A percentile compares a stretch with the other conserved stretches of the same genome.
Evolutionary conservation across 1,140 invertebrate species (phyloP).

Genomic region (Drosophila pruinosa): DNA sequence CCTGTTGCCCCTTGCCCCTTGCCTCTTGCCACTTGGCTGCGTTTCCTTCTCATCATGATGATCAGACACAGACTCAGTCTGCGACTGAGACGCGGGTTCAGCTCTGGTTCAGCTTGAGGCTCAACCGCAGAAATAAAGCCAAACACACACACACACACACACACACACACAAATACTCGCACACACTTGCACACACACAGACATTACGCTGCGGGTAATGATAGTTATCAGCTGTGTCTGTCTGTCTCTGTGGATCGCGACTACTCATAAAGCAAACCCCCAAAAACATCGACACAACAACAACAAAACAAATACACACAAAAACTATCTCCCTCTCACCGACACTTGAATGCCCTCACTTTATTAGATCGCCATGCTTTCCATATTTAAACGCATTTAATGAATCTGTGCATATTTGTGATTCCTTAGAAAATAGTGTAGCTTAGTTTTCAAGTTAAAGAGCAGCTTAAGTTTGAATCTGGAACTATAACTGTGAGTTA

Average conservation of each 20-base stretch:
- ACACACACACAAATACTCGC: slow-evolving; percentile 25
- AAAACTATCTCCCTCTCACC: slow-evolving; percentile 6
- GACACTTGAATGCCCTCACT: neutral
- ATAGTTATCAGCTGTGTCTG: slow-evolving; percentile 69
- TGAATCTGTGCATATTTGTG: too few relatives aligned
- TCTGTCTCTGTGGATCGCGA: slow-evolving; percentile 57
- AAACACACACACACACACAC: slow-evolving; percentile 44
- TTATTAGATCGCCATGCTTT: neutral
- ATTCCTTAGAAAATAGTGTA: too few relatives aligned
- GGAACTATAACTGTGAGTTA: too few relatives aligned
- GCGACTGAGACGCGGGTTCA: neutral
- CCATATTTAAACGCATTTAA: too few relatives aligned
- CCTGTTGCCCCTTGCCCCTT: slow-evolving; percentile 15
- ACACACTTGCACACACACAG: slow-evolving; percentile 3
- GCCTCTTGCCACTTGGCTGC: slow-evolving; percentile 1
- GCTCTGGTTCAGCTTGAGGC: slow-evolving; percentile 1
- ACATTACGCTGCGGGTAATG: slow-evolving; percentile 64
- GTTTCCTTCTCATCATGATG: slow-evolving; percentile 23
- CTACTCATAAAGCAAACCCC: slow-evolving; percentile 56
- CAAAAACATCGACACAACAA: slow-evolving; percentile 5
- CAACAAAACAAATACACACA: slow-evolving; percentile 6
- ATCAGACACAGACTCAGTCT: slow-evolving; percentile 12
- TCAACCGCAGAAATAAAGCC: slow-evolving; percentile 57
- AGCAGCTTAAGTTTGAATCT: too few relatives aligned
- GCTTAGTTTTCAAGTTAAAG: too few relatives aligned